phyloP scores from a whole-genome alignment of 2,113 vertebrate species.

The Pseudorhombus dupliciocellatus region DNA sequence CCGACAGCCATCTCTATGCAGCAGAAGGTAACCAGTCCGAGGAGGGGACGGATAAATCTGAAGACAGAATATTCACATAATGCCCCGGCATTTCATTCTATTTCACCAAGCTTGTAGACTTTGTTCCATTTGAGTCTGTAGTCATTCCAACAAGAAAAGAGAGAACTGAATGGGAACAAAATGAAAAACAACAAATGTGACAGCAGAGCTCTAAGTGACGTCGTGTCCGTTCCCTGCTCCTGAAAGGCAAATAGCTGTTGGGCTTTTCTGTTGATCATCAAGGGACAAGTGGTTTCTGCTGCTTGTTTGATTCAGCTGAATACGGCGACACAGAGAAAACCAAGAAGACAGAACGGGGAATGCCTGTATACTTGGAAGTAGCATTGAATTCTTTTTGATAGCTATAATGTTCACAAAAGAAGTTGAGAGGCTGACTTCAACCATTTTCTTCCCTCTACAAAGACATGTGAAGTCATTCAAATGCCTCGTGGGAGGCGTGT shows the following conservation, averaged over 20 bases:
- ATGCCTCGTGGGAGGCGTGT: constrained; percentile 54
- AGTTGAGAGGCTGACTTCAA: constrained; percentile 51
- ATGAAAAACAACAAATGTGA: constrained; percentile 43
- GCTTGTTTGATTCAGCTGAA: constrained; percentile 13
- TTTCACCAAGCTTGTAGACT: no score
- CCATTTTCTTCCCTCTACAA: constrained; percentile 44
- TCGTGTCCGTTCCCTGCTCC: constrained; percentile 3
- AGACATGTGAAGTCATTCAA: constrained; percentile 68
- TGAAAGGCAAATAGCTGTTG: constrained; percentile 29
- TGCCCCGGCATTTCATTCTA: no score
- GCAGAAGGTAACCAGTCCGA: no score
- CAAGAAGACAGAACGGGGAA: neutral
- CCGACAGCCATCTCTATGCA: no score
- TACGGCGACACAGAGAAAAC: constrained; percentile 6
- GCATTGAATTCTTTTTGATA: constrained; percentile 53
- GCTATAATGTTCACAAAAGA: constrained; percentile 42
- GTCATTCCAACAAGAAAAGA: neutral
- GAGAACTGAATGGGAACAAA: constrained; percentile 20
- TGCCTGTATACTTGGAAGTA: constrained; percentile 25
- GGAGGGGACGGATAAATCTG: no score
- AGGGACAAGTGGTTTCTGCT: constrained; percentile 10
- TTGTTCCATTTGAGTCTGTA: neutral
- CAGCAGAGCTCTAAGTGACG: constrained; percentile 15
- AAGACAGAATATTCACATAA: no score
- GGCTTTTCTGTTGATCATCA: constrained; percentile 40